A percentile compares a stretch with the other conserved stretches of the same genome.
Evolutionary conservation across 1,140 invertebrate genomes (phyloP).

Genomic region (Drosophila setifemur): DNA sequence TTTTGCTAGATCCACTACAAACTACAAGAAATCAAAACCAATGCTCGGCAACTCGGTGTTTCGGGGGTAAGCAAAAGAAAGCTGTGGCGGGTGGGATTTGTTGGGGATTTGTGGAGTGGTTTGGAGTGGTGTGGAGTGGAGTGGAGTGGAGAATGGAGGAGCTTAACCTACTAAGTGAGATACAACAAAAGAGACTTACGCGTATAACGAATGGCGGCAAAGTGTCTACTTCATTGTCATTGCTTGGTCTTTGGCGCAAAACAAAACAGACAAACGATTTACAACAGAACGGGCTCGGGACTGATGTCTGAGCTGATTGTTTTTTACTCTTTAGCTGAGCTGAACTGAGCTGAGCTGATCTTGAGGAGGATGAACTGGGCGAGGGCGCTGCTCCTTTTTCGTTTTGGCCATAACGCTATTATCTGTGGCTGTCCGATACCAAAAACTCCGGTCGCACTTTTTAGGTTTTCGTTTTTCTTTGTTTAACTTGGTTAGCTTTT

Average conservation of each 20-base stretch:
- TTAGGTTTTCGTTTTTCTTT: not conserved
- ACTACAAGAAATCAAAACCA: slow-evolving; percentile 45
- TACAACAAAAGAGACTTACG: slow-evolving; percentile 76
- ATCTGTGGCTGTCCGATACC: slow-evolving; percentile 59
- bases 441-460: slow-evolving; percentile 59
- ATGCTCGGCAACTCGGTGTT: slow-evolving; percentile 16
- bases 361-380: slow-evolving; percentile 45
- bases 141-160: slow-evolving; percentile 7
- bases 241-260: slow-evolving; percentile 45
- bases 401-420: slow-evolving; percentile 33
- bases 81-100: slow-evolving; percentile 41
- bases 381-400: slow-evolving; percentile 26
- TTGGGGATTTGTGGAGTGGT: slow-evolving; percentile 10
- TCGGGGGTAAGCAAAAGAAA: slow-evolving; percentile 46
- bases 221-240: slow-evolving; percentile 70
- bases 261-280: slow-evolving; percentile 66
- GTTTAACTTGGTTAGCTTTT: slow-evolving; percentile 42
- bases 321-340: too few species aligned
- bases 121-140: slow-evolving; percentile 6
- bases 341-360: slow-evolving; percentile 36
- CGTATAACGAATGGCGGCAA: slow-evolving; percentile 78
- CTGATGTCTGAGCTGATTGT: slow-evolving; percentile 35
- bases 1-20: slow-evolving; percentile 40
- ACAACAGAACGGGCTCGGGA: slow-evolving; percentile 44
- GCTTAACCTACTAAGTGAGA: slow-evolving; percentile 61